Percentiles rank a stretch among this genome's conserved stretches.
Evolutionary conservation across 2,113 vertebrate species (phyloP).

Genomic region (Zapus hudsonius): DNA sequence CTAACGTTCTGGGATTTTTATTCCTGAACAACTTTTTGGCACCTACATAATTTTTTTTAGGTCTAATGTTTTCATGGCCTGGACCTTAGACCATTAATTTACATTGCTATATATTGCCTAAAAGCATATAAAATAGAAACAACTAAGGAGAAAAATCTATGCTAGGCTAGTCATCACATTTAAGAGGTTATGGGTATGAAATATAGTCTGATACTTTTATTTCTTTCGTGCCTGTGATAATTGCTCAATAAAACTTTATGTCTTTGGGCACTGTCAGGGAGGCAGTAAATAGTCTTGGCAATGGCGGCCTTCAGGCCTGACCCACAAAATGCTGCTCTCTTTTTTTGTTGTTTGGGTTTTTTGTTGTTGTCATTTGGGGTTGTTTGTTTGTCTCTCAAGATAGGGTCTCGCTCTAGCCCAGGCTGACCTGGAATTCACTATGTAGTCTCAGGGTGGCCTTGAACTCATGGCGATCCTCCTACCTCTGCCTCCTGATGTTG

Average conservation of each 20-base stretch:
- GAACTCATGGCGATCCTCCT: too few relatives aligned
- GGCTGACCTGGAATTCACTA: too few relatives aligned
- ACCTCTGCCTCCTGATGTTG: too few relatives aligned
- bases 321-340: constrained; percentile 16
- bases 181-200: constrained; percentile 49
- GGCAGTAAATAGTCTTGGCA: constrained; percentile 62
- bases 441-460: too few relatives aligned
- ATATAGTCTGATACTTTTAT: constrained; percentile 42
- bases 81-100: constrained; percentile 43
- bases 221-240: constrained; percentile 65
- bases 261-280: constrained; percentile 49
- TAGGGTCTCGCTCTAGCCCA: too few relatives aligned
- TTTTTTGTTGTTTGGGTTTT: too few relatives aligned
- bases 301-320: neutral
- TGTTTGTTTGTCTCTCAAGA: too few relatives aligned
- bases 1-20: constrained; percentile 3
- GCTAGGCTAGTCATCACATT: constrained; percentile 18
- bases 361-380: too few relatives aligned
- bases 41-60: constrained; percentile 11
- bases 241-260: constrained; percentile 64
- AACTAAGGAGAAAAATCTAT: neutral
- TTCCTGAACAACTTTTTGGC: constrained; percentile 15
- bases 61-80: constrained; percentile 43
- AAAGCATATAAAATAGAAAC: constrained; percentile 52
- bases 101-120: neutral